Conservation (phyloP, 2,797 vertebrate genomes). For the Aulostomus chinensis region DNA sequence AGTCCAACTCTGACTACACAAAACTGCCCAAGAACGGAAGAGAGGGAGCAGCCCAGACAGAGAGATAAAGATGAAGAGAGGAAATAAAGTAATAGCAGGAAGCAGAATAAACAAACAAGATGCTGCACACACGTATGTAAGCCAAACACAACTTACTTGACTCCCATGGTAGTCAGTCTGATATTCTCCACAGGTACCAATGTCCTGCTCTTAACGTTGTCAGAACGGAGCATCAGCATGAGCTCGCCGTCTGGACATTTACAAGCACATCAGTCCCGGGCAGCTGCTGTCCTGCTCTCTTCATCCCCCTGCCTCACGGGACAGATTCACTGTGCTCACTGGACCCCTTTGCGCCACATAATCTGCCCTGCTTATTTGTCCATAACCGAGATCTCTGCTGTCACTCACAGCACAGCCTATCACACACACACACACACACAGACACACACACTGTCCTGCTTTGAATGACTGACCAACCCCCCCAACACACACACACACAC, state of each 20-base stretch:
- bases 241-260: slow-evolving; percentile 43
- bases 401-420: slow-evolving; percentile 65
- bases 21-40: slow-evolving; percentile 53
- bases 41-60: slow-evolving; percentile 24
- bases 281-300: slow-evolving; percentile 36
- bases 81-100: slow-evolving; percentile 8
- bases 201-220: slow-evolving; percentile 46
- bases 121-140: slow-evolving; percentile 1
- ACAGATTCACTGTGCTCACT: no score
- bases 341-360: slow-evolving; percentile 64
- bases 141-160: slow-evolving; percentile 73
- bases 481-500: slow-evolving; percentile 54
- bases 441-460: slow-evolving; percentile 38
- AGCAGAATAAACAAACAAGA: slow-evolving; percentile 18
- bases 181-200: slow-evolving; percentile 54
- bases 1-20: slow-evolving; percentile 55
- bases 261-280: slow-evolving; percentile 27
- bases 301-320: no score
- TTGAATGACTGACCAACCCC: no score
- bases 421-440: no score
- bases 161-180: slow-evolving; percentile 65
- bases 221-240: slow-evolving; percentile 55
- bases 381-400: slow-evolving; percentile 69
- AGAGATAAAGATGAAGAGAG: slow-evolving; percentile 20
- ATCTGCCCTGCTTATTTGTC: slow-evolving; percentile 74